phyloP scores from a whole-genome alignment of 2,797 vertebrate genomes.

The Bucorvus abyssinicus region DNA sequence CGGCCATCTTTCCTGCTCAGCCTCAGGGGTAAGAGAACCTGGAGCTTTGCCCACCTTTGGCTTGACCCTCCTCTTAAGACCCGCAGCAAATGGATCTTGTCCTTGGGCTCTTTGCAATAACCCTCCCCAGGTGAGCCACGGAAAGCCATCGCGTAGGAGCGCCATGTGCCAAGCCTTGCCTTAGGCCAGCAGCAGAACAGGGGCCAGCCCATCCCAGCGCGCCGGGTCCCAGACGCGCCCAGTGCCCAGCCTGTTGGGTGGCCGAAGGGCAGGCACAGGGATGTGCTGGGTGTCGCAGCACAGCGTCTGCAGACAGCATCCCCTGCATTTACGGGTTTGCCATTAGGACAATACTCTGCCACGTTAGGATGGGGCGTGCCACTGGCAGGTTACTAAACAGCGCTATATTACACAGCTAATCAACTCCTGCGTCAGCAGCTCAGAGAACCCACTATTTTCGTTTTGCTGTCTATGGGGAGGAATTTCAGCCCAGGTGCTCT shows the following conservation, averaged over 20 bases:
- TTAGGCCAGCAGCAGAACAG: not conserved
- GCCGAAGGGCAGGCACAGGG: not conserved
- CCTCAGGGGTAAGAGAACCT: not conserved
- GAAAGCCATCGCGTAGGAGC: not conserved
- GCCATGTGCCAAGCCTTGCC: not conserved
- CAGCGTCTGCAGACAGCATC: not conserved
- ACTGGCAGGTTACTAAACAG: not conserved
- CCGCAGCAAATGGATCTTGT: not conserved
- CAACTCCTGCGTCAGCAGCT: not conserved
- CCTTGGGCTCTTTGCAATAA: not conserved
- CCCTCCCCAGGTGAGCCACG: rapidly evolving
- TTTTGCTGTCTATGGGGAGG: not conserved
- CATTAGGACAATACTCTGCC: not conserved
- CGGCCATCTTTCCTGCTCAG: rapidly evolving
- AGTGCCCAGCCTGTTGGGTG: not conserved
- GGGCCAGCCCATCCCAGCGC: not conserved
- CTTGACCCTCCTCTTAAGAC: not conserved
- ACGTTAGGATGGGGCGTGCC: not conserved
- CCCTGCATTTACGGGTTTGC: not conserved
- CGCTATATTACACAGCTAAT: not conserved
- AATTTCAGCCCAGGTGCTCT: not conserved
- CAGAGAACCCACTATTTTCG: not conserved
- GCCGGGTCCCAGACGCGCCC: rapidly evolving
- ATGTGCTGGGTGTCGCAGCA: not conserved
- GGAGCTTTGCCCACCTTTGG: not conserved